A percentile compares a stretch with the other conserved stretches of the same genome.
These are phyloP conservation scores for Pantherophis guttatus DNA, from an alignment of 2,113 vertebrate species.

Conservation along the genomic window DNA sequence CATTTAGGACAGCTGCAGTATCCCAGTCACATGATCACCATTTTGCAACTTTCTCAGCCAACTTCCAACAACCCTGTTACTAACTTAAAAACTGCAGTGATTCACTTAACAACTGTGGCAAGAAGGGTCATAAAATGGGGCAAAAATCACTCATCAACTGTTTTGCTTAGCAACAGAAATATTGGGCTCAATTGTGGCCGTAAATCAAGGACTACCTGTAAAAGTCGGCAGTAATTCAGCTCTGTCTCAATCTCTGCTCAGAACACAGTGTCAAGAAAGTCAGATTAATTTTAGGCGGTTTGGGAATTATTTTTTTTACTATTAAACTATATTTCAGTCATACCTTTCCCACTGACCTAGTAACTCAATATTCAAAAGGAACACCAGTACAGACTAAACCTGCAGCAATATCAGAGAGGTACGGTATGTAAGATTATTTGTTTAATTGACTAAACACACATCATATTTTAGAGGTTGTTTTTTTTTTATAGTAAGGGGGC, in stretches of 20 bases:
- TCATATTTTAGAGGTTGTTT: neutral
- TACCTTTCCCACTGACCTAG: neutral
- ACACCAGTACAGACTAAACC: neutral
- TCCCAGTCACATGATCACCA: too few relatives aligned
- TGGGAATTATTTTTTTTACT: neutral
- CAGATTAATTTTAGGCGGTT: neutral
- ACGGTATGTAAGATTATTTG: neutral
- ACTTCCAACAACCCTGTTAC: neutral
- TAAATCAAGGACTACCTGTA: neutral
- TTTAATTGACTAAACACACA: neutral
- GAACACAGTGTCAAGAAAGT: neutral
- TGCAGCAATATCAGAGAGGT: neutral
- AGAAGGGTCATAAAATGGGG: neutral
- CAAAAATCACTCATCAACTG: neutral
- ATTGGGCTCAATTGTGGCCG: neutral
- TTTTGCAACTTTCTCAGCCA: neutral
- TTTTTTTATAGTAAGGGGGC: neutral
- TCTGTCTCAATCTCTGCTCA: neutral
- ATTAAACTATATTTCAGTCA: neutral
- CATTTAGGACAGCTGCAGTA: neutral
- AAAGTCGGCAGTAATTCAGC: neutral
- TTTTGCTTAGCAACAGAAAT: neutral
- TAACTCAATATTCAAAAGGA: neutral
- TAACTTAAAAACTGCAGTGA: neutral
- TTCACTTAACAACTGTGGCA: neutral